phyloP scores from a whole-genome alignment of 2,888 invertebrate genomes.

The Acrobasis repandana region DNA sequence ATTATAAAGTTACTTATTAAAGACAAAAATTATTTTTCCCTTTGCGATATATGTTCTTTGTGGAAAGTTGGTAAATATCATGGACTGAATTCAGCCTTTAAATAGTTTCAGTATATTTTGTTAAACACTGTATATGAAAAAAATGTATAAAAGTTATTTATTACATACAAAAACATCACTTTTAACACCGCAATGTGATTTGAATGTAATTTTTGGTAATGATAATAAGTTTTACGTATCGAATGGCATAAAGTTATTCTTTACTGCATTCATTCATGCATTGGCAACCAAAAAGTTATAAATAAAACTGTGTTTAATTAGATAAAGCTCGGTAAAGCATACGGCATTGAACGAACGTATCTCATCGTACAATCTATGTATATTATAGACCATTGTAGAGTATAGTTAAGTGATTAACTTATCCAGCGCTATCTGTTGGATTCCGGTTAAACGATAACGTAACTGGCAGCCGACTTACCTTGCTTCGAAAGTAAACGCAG shows the following conservation, averaged over 20 bases:
- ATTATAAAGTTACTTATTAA: no score
- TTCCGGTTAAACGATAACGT: slow-evolving; percentile 15
- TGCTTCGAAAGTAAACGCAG: slow-evolving; percentile 3
- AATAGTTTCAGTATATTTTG: no score
- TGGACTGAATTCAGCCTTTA: no score
- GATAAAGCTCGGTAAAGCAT: slow-evolving; percentile 42
- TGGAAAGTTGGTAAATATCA: no score
- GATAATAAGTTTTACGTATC: background rate
- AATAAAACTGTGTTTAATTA: slow-evolving; percentile 38
- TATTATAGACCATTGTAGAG: slow-evolving; percentile 21
- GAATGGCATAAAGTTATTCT: background rate
- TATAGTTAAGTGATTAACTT: slow-evolving; percentile 28
- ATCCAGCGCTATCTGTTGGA: slow-evolving; percentile 51
- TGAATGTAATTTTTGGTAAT: background rate
- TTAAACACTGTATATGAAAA: no score
- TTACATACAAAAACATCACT: no score
- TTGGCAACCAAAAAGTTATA: slow-evolving; percentile 28
- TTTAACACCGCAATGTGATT: no score
- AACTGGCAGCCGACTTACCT: background rate
- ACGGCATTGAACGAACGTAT: slow-evolving; percentile 44
- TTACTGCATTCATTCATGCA: slow-evolving; percentile 3
- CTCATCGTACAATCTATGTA: slow-evolving; percentile 27
- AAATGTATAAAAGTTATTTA: no score
- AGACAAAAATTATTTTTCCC: no score
- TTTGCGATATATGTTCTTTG: no score